Percentiles rank a stretch among this genome's conserved stretches.
These are phyloP conservation scores for Zaprionus taronus DNA, from an alignment of 1,140 invertebrate species.

Conservation along the genomic window DNA sequence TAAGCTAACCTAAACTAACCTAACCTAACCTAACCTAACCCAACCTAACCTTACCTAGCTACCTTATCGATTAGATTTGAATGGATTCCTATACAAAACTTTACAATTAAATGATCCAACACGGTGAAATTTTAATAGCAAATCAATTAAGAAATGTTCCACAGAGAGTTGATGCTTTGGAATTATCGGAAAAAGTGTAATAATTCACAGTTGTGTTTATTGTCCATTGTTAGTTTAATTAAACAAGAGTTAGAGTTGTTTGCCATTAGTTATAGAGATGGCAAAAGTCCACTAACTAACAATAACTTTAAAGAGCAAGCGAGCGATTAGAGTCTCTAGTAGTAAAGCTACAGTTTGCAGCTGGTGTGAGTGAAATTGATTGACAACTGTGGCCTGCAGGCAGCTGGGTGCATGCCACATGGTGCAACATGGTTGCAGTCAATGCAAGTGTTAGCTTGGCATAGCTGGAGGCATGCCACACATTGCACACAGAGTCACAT, in stretches of 20 bases:
- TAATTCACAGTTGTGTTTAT: background rate
- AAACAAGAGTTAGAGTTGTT: background rate
- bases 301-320: background rate
- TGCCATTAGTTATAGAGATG: background rate
- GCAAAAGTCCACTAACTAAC: background rate
- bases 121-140: too few relatives aligned
- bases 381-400: constrained; percentile 18
- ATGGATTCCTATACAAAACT: too few relatives aligned
- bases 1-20: too few relatives aligned
- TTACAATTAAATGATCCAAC: too few relatives aligned
- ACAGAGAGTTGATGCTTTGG: background rate
- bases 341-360: background rate
- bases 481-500: background rate
- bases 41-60: too few relatives aligned
- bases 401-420: background rate
- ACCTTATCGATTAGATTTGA: too few relatives aligned
- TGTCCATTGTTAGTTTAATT: background rate
- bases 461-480: constrained; percentile 1
- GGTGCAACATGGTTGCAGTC: constrained; percentile 14
- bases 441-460: constrained; percentile 20
- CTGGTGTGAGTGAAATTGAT: constrained; percentile 1
- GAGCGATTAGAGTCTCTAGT: background rate
- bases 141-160: too few relatives aligned
- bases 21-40: too few relatives aligned
- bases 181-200: background rate